Conservation (phyloP, 2,113 vertebrate species). For the Calypte anna region DNA sequence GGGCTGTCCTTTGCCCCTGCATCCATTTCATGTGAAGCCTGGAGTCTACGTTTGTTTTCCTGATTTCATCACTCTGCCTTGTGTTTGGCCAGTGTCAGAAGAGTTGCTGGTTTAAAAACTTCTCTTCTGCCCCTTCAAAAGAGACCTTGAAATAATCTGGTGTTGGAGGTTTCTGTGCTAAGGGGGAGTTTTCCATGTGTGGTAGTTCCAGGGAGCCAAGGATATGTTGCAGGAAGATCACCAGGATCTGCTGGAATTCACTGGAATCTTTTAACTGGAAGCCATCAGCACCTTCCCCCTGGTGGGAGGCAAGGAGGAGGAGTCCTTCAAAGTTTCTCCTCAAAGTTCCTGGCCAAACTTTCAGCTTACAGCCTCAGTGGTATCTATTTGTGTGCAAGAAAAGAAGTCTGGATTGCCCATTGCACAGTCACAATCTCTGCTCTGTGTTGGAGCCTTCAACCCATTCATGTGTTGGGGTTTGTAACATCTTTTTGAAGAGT, state of each 20-base stretch:
- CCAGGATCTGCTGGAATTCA: background rate
- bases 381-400: background rate
- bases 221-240: background rate
- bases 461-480: background rate
- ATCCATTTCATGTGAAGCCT: fast-evolving
- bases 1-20: background rate
- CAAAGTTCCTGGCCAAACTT: background rate
- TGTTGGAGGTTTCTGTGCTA: background rate
- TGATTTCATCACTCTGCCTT: background rate
- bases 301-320: background rate
- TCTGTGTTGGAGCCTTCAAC: background rate
- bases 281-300: background rate
- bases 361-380: background rate
- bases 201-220: background rate
- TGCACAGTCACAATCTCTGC: background rate
- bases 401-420: background rate
- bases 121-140: background rate
- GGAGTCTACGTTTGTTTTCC: background rate
- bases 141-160: background rate
- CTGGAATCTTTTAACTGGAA: background rate
- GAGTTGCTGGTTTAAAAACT: background rate
- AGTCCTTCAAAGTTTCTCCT: background rate
- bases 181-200: background rate
- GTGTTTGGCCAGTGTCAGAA: background rate
- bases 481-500: background rate